Percentiles rank a stretch among this genome's conserved stretches.
phyloP scores from a whole-genome alignment of 2,797 vertebrate genomes.

The Glossophaga mutica region DNA sequence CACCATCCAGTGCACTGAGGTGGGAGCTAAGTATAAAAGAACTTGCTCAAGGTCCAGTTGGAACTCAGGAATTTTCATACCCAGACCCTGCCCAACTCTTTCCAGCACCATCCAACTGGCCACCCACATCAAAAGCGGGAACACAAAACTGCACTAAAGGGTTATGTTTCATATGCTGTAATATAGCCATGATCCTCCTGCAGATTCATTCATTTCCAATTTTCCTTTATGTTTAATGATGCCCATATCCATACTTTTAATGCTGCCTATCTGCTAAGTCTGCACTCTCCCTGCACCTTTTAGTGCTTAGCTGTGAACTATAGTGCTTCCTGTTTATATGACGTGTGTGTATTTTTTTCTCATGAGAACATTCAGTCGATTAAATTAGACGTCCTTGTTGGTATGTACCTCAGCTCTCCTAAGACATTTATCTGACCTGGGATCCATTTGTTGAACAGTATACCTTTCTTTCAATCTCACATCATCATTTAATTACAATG shows the following conservation, averaged over 20 bases:
- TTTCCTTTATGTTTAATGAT: not conserved
- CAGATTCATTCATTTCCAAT: not conserved
- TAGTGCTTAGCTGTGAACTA: not conserved
- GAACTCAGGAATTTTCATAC: not conserved
- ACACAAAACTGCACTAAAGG: not conserved
- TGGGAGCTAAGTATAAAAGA: not conserved
- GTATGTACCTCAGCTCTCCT: not conserved
- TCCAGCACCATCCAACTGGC: not conserved
- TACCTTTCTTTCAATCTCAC: constrained; percentile 30
- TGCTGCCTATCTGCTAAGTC: not conserved
- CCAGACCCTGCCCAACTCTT: not conserved
- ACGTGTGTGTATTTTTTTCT: not conserved
- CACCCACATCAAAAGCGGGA: not conserved
- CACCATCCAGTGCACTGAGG: not conserved
- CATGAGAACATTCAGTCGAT: not conserved
- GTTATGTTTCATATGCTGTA: not conserved
- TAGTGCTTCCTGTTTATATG: not conserved
- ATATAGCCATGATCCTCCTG: not conserved
- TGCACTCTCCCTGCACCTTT: not conserved
- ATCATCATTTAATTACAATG: constrained; percentile 52
- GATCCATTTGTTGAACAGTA: constrained; percentile 14
- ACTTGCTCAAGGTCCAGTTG: not conserved
- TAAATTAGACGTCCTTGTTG: not conserved
- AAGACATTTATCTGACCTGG: not conserved
- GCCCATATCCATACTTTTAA: not conserved